phyloP scores from a whole-genome alignment of 23 tunicate species.

The Trididemnum nubilum region DNA sequence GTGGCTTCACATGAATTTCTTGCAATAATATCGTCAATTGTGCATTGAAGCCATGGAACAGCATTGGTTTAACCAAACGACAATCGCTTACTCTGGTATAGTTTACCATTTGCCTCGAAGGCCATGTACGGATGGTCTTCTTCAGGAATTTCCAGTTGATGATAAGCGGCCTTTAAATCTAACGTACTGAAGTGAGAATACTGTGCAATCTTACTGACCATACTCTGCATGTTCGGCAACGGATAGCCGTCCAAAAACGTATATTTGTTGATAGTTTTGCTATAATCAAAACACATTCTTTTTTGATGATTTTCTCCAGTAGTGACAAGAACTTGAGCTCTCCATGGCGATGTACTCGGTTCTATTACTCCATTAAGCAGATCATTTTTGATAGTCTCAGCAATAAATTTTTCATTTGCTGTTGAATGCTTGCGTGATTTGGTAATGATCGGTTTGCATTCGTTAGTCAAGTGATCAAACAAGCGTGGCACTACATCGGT shows the following conservation, averaged over 20 bases:
- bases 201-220: not conserved
- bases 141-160: not conserved
- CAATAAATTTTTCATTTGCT: slow-evolving; percentile 10
- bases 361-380: slow-evolving; percentile 7
- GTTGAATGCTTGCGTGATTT: not conserved
- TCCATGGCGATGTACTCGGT: slow-evolving; percentile 29
- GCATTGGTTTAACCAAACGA: not conserved
- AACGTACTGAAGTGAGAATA: not conserved
- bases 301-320: not conserved
- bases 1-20: not conserved
- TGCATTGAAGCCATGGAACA: not conserved
- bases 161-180: slow-evolving; percentile 29
- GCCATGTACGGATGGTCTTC: not conserved
- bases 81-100: slow-evolving; percentile 5
- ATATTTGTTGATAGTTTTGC: slow-evolving; percentile 24
- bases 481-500: not conserved
- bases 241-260: slow-evolving; percentile 33
- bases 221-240: not conserved
- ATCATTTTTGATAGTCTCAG: not conserved
- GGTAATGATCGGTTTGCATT: not conserved
- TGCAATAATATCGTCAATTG: not conserved
- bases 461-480: slow-evolving; percentile 6
- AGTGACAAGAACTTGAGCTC: slow-evolving; percentile 13
- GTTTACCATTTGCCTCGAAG: slow-evolving; percentile 4
- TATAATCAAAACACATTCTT: not conserved